A percentile compares a stretch with the other conserved stretches of the same genome.
These are phyloP conservation scores for Denticeps clupeoides DNA, from an alignment of 2,797 vertebrate genomes.

Conservation along the genomic window DNA sequence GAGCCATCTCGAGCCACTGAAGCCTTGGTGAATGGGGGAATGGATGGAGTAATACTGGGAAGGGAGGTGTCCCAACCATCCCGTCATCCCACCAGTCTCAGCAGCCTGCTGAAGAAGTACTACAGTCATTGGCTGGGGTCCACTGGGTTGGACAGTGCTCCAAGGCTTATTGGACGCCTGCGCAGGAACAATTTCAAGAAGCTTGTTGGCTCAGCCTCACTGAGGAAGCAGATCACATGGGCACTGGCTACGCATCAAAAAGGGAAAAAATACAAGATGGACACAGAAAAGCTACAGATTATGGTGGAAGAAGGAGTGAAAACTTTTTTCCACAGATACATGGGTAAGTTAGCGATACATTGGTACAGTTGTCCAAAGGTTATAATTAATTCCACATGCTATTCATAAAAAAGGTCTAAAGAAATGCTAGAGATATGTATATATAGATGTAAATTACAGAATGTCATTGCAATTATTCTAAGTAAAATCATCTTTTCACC, in stretches of 20 bases:
- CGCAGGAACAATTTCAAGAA: constrained; percentile 56
- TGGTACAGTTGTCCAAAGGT: no score
- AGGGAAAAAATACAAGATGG: constrained; percentile 11
- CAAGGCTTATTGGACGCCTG: constrained; percentile 36
- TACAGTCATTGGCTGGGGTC: constrained; percentile 44
- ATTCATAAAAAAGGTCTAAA: background rate
- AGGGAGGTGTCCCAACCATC: constrained; percentile 27
- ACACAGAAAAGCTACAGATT: constrained; percentile 30
- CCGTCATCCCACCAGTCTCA: constrained; percentile 33
- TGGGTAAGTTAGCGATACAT: constrained; percentile 49
- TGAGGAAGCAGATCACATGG: constrained; percentile 47
- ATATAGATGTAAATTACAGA: background rate
- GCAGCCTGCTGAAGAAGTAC: constrained; percentile 60
- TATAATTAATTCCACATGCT: no score
- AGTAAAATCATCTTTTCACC: no score
- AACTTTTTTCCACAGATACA: constrained; percentile 56
- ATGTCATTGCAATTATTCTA: background rate
- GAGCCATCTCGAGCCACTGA: constrained; percentile 45
- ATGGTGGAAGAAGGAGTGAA: constrained; percentile 37
- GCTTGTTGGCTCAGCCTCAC: constrained; percentile 11
- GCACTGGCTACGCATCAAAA: constrained; percentile 35
- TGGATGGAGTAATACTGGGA: constrained; percentile 73
- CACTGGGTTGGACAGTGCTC: constrained; percentile 38
- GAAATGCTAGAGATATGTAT: no score
- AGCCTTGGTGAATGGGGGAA: constrained; percentile 66